Base-by-base conservation (phyloP, 2,888 invertebrate species). In the Cataglyphis livida region DNA sequence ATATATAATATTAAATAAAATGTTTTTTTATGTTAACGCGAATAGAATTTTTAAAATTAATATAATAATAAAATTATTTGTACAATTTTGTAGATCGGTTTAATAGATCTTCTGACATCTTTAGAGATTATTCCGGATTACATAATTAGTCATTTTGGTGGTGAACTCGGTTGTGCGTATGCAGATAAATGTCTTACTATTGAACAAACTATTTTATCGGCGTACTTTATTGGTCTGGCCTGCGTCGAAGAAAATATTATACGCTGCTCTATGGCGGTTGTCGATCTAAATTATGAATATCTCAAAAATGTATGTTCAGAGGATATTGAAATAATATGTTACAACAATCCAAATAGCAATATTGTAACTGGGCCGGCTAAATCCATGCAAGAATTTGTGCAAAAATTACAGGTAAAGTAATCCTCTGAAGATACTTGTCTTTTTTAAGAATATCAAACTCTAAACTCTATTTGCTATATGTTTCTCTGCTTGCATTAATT, bases 81-180 rank as follows among this genome's bases (percentile, higher is more conserved):
- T 4, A 7, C 32, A 15, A 28, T 18, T 59, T 61, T 82, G 32
- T 84, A 93, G 96, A 96, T 97, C 73, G 97, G 96, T n/a, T 93
- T 97, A 38, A 96, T 96, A 7, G 97, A 97, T 92, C 93, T 97
- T 38, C 93, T 97, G 25, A 93, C 90, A 70, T 93, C 95, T 9
- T 91, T 96, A 18, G 96, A 96, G 28, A 95, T 97, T 21, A 94
- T 94, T 64, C 96, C 97, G 0, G 97, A 97, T 94, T 96, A 96
- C 15, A 96, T 97, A 82, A 96, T 97, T 84, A 98, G 99, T 4
- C 98, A 99, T 95, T 99, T 98, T 18, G 98, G 98, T 0, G 99
- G 99, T 32, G 99, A 99, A 94, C 95, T 99, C 6, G 98, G 98
- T 0, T 99, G 99, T 94, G 98, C 98, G 0, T 99, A 99, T 95